Base-by-base conservation (phyloP, 1,140 invertebrate species). In the Octopus bimaculoides region DNA sequence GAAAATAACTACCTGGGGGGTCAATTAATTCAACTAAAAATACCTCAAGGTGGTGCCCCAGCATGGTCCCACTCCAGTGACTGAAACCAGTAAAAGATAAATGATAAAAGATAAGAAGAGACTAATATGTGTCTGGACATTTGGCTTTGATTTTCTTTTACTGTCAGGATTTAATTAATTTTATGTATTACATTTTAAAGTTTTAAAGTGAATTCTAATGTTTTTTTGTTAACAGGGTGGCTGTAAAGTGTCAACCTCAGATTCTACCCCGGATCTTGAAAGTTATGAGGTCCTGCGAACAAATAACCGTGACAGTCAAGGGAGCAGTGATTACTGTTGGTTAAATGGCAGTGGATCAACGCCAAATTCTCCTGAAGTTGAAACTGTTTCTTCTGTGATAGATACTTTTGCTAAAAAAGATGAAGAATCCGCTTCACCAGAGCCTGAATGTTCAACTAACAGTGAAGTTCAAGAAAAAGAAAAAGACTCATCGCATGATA, bases 241-340 rank as follows among this genome's bases (percentile, higher is more conserved):
- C 61, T 14, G n/a, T 17, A 75, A 75, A 20, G n/a, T 75, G 20
- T 4, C 41, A 7, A n/a, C 74, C 17, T 75, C 55, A 8, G 83
- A 84, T 66, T 88, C 86, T 41, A 87, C 84, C 80, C 87, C 87
- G 10, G 87, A 88, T 79, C 87, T 87, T 77, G 86, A 88, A n/a
- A 85, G 86, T 73, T 89, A 86, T 80, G 88, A 89, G 80, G 85
- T 88, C 77, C 81, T 88, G 61, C 81, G 76, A 14, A 71, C 66
- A 71, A 71, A 71, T 20, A 84, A 84, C 86, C 86, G 85, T 82
- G 82, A 80, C 69, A 76, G 77, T 53, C 69, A 73, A 17, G 53
- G 20, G 4, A 76, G 14, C 56, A 76, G 52, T 52, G 74, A 54
- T 10, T 66, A 73, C 8, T 56, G 53, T 14, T 81, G 52, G 54